Evolutionary conservation across 2,113 vertebrate genomes (phyloP).

Genomic region (Panthera leo): DNA sequence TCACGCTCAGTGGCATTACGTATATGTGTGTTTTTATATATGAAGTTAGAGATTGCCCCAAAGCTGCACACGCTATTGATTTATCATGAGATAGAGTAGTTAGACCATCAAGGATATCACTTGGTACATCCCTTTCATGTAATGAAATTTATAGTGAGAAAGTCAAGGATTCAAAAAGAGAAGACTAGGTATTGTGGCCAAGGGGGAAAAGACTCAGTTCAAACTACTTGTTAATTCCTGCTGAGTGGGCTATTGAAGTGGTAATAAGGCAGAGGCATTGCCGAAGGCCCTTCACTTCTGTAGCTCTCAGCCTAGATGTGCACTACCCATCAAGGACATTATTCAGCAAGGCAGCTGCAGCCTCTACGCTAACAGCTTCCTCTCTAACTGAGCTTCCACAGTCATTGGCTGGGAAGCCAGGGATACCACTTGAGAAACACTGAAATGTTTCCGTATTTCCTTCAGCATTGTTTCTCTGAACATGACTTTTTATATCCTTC

Average conservation of each 20-base stretch:
- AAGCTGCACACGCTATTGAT: background rate
- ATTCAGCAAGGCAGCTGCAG: background rate
- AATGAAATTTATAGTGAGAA: slow-evolving; percentile 52
- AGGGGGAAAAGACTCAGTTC: slow-evolving; percentile 50
- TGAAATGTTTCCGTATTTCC: background rate
- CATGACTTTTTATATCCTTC: background rate
- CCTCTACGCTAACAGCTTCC: background rate
- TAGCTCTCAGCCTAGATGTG: background rate
- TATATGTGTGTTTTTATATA: background rate
- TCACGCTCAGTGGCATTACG: background rate
- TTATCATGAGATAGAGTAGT: background rate
- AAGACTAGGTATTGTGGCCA: slow-evolving; percentile 34
- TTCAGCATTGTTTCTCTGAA: background rate
- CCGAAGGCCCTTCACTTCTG: slow-evolving; percentile 48
- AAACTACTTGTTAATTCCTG: slow-evolving; percentile 72
- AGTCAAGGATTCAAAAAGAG: slow-evolving; percentile 32
- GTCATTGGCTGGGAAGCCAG: background rate
- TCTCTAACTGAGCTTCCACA: background rate
- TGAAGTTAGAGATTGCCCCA: slow-evolving; percentile 42
- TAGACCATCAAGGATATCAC: background rate
- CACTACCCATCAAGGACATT: slow-evolving; percentile 34
- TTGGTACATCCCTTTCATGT: slow-evolving; percentile 23
- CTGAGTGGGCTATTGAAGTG: slow-evolving; percentile 65
- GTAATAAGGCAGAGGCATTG: slow-evolving; percentile 64
- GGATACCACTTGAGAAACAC: background rate